Evolutionary conservation across 1,140 invertebrate species (phyloP).

Genomic region (Temnothorax curvispinosus): DNA sequence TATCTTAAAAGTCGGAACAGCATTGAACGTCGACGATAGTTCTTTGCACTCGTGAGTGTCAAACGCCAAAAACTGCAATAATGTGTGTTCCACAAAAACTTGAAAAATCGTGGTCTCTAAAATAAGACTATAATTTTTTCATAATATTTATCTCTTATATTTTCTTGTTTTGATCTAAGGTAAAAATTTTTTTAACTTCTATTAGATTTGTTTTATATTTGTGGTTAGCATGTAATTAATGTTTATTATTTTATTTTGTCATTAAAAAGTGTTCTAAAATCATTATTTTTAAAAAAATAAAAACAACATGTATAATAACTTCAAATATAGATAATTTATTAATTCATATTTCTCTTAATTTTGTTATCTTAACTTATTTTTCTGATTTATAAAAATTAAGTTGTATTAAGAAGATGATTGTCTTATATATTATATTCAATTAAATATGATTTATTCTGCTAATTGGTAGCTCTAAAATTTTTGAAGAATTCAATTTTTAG

Average conservation of each 20-base stretch:
- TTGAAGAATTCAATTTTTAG: background rate
- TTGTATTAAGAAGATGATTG: background rate
- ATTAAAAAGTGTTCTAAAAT: background rate
- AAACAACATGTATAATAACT: background rate
- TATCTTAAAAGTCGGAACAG: conserved; percentile 40
- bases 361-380: background rate
- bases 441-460: background rate
- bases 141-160: background rate
- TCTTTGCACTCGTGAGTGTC: background rate
- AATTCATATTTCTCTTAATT: background rate
- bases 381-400: background rate
- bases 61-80: background rate
- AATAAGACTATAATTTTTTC: background rate
- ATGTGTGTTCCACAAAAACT: conserved; percentile 1
- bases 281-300: background rate
- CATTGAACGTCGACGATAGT: background rate
- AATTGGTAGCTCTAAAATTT: background rate
- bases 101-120: background rate
- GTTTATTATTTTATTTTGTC: background rate
- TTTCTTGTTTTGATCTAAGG: too few species aligned
- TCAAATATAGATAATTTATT: background rate
- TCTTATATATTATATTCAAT: background rate
- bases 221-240: background rate
- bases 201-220: background rate
- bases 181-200: background rate